Conservation (phyloP, 2,888 invertebrate species). For the Drosophila phalerata region DNA sequence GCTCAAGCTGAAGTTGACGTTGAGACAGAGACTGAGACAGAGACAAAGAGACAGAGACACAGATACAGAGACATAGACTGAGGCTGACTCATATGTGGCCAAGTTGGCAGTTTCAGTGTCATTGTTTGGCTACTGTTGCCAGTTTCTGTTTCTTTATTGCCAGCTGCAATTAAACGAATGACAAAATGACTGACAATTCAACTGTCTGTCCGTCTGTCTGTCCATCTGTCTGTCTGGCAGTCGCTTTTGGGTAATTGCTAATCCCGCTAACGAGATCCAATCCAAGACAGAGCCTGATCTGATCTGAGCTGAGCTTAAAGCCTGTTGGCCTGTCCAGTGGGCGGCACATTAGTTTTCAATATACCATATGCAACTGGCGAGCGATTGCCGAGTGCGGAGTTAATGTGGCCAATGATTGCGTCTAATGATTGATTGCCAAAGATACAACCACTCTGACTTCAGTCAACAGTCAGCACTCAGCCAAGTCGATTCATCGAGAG, state of each 20-base stretch:
- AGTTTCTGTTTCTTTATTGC: slow-evolving; percentile 36
- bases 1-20: slow-evolving; percentile 9
- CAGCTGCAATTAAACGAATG: slow-evolving; percentile 78
- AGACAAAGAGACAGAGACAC: background rate
- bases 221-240: slow-evolving; percentile 25
- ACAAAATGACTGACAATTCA: slow-evolving; percentile 79
- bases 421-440: slow-evolving; percentile 79
- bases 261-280: slow-evolving; percentile 76
- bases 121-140: slow-evolving; percentile 46
- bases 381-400: slow-evolving; percentile 61
- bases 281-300: slow-evolving; percentile 12
- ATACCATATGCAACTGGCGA: slow-evolving; percentile 58
- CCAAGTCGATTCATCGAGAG: slow-evolving; percentile 51
- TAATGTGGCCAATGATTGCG: slow-evolving; percentile 77
- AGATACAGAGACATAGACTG: background rate
- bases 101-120: slow-evolving; percentile 38
- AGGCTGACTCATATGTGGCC: slow-evolving; percentile 59
- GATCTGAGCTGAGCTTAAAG: background rate
- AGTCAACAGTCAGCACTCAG: background rate
- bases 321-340: slow-evolving; percentile 66
- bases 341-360: slow-evolving; percentile 80
- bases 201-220: slow-evolving; percentile 37
- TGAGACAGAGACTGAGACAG: background rate
- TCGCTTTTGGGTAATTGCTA: slow-evolving; percentile 76
- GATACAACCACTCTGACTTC: slow-evolving; percentile 49